Conservation (phyloP, 92 coral and sea anemone genomes). For the Phenganax stokvisi region DNA sequence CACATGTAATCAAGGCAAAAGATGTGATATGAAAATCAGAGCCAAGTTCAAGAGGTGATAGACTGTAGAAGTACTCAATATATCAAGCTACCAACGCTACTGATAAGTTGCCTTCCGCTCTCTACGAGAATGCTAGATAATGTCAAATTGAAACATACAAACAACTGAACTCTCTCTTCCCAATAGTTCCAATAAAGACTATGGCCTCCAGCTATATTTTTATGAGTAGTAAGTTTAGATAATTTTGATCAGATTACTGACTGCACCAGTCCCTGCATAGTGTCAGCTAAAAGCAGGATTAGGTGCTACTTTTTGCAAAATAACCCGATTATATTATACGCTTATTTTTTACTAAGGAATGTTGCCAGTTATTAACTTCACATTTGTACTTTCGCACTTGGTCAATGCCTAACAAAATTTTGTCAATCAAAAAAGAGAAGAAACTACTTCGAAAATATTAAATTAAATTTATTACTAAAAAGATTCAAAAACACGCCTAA, state of each 20-base stretch:
- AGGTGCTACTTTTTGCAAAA: neutral
- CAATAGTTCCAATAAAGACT: neutral
- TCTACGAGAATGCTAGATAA: neutral
- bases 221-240: conserved; percentile 4
- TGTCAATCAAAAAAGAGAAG: too few species aligned
- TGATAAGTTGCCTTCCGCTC: neutral
- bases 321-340: neutral
- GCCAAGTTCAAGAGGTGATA: too few species aligned
- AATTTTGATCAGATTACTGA: neutral
- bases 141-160: neutral
- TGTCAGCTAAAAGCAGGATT: neutral
- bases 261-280: neutral
- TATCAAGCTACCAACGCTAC: neutral
- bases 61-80: too few species aligned
- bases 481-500: too few species aligned
- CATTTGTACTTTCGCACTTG: neutral
- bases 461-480: too few species aligned
- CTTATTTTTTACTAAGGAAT: neutral
- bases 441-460: too few species aligned
- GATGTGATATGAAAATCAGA: too few species aligned
- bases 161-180: neutral
- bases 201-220: conserved; percentile 9
- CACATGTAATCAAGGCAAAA: too few species aligned
- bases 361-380: neutral
- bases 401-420: neutral